Conservation (phyloP, 2,113 vertebrate species). For the Phocoena sinus region DNA sequence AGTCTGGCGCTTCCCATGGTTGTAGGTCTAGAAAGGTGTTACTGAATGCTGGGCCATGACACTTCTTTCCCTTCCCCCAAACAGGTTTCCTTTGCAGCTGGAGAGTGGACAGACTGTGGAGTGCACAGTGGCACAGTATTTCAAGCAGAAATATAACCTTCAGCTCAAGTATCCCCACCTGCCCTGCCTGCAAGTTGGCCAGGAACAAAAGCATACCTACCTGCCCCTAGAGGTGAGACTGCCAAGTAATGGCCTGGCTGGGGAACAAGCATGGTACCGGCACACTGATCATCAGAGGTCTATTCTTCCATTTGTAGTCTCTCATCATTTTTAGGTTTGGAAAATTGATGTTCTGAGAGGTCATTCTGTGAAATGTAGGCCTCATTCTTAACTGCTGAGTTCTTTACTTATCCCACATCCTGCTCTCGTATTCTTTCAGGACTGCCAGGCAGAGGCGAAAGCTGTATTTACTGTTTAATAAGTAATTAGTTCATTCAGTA, state of each 20-base stretch:
- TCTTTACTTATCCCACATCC: not conserved
- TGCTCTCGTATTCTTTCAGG: not conserved
- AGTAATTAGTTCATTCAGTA: not conserved
- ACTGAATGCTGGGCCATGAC: slow-evolving; percentile 2
- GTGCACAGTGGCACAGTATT: slow-evolving; percentile 89
- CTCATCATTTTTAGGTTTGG: slow-evolving; percentile 23
- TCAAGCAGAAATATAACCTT: slow-evolving; percentile 89
- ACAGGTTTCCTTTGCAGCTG: slow-evolving; percentile 86
- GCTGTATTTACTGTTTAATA: slow-evolving; percentile 48
- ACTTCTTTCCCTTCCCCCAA: slow-evolving; percentile 20
- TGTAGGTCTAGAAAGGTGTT: not conserved
- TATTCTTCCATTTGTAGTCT: not conserved
- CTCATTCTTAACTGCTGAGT: not conserved
- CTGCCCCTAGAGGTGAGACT: slow-evolving; percentile 96
- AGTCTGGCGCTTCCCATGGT: not conserved
- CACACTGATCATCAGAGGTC: not conserved
- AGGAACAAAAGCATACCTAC: slow-evolving; percentile 99
- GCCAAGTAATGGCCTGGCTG: not conserved
- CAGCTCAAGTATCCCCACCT: slow-evolving; percentile 92
- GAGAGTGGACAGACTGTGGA: slow-evolving; percentile 89
- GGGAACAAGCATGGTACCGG: not conserved
- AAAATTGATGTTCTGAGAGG: slow-evolving; percentile 13
- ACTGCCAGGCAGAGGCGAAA: not conserved
- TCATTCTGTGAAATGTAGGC: not conserved
- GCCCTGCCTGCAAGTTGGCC: slow-evolving; percentile 97